Conservation (phyloP, 1,140 invertebrate species). For the Conus ventricosus region DNA sequence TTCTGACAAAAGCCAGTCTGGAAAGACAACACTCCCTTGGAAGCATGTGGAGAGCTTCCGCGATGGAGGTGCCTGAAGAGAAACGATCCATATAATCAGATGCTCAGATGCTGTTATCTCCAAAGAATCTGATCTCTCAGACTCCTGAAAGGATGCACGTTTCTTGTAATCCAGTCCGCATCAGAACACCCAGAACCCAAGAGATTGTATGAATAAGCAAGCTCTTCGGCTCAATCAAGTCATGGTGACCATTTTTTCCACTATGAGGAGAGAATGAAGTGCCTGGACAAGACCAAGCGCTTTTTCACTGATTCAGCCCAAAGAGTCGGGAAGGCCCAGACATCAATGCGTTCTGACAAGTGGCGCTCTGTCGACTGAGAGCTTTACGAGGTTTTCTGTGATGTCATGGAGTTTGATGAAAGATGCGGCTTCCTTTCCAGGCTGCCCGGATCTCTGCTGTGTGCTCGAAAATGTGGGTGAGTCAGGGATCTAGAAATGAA, state of each 20-base stretch:
- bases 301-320: neutral
- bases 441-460: neutral
- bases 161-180: no score
- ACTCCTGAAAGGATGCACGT: no score
- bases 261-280: neutral
- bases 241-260: neutral
- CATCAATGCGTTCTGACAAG: neutral
- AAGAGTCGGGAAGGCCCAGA: neutral
- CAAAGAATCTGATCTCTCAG: no score
- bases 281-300: neutral
- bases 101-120: no score
- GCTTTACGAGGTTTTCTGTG: neutral
- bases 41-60: no score
- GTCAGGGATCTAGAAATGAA: neutral
- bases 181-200: neutral
- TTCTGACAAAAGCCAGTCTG: no score
- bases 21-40: no score
- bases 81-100: no score
- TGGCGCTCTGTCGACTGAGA: neutral
- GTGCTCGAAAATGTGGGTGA: neutral
- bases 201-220: neutral
- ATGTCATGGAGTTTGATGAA: neutral
- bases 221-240: neutral
- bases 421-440: neutral
- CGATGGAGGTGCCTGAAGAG: no score